These are phyloP conservation scores for Drosophila atripex DNA, from an alignment of 2,888 invertebrate genomes.

Conservation along the genomic window DNA sequence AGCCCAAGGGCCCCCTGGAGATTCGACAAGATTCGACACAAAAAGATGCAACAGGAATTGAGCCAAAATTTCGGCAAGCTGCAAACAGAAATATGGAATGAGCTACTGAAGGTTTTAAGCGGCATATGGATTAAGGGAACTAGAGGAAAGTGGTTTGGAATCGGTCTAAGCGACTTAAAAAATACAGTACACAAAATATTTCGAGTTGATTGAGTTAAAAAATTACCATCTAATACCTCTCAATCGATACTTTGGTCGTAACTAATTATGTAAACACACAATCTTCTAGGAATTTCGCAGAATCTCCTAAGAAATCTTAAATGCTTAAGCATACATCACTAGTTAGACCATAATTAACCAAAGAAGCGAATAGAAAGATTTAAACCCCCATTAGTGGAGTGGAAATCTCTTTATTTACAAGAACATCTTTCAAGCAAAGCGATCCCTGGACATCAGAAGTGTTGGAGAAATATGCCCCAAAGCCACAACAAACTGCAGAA, in stretches of 20 bases:
- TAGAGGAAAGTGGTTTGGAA: background rate
- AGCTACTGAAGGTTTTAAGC: slow-evolving; percentile 11
- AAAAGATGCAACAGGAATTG: slow-evolving; percentile 22
- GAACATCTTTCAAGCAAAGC: slow-evolving; percentile 21
- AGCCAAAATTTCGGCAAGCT: slow-evolving; percentile 41
- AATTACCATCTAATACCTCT: background rate
- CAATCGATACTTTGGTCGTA: background rate
- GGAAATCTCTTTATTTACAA: slow-evolving; percentile 37
- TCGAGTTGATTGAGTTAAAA: background rate
- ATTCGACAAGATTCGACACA: slow-evolving; percentile 7
- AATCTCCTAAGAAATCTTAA: slow-evolving; percentile 6
- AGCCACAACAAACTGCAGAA: slow-evolving; percentile 17
- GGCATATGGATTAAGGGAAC: slow-evolving; percentile 27
- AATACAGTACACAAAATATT: background rate
- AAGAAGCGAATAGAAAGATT: slow-evolving; percentile 6
- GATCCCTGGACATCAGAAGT: slow-evolving; percentile 26
- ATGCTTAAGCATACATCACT: background rate
- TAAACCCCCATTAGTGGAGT: slow-evolving; percentile 26
- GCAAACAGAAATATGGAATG: slow-evolving; percentile 39
- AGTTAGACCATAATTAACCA: slow-evolving; percentile 14
- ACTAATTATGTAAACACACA: slow-evolving; percentile 1
- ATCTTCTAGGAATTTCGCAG: background rate
- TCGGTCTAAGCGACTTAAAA: background rate
- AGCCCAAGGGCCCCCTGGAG: slow-evolving; percentile 40
- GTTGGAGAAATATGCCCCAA: slow-evolving; percentile 32